Percentiles rank a stretch among this genome's conserved stretches.
phyloP scores from a whole-genome alignment of 2,113 vertebrate genomes.

The Symphodus melops region DNA sequence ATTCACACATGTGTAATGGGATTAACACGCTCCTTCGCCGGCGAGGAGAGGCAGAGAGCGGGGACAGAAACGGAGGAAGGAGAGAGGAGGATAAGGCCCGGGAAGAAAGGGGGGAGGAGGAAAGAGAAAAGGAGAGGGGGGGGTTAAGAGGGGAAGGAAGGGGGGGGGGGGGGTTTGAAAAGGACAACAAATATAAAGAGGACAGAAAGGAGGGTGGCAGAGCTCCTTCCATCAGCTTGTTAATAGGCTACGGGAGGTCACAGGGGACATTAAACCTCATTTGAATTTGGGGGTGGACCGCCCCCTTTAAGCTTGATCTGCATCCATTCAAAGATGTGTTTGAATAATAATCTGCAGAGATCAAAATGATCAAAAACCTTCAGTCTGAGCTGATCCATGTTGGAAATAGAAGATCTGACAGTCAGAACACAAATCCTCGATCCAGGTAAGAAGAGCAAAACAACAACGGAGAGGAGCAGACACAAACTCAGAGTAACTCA shows the following conservation, averaged over 20 bases:
- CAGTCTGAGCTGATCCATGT: too few relatives aligned
- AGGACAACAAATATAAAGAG: conserved; percentile 67
- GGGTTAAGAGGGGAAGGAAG: conserved; percentile 7
- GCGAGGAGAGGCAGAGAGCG: conserved; percentile 19
- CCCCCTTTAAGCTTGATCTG: conserved; percentile 9
- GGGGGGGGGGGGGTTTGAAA: conserved; percentile 32
- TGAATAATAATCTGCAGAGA: not conserved
- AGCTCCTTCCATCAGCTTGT: conserved; percentile 38
- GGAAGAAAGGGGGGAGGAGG: conserved; percentile 65
- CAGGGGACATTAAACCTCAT: conserved; percentile 44
- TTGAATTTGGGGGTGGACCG: conserved; percentile 45
- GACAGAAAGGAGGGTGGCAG: conserved; percentile 54
- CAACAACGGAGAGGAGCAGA: too few relatives aligned
- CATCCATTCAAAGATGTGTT: not conserved
- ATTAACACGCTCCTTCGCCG: conserved; percentile 72
- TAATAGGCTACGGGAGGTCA: conserved; percentile 52
- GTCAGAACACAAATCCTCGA: too few relatives aligned
- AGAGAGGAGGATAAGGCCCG: conserved; percentile 65
- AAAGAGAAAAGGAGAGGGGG: conserved; percentile 63
- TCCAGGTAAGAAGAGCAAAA: too few relatives aligned
- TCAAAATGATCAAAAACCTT: not conserved
- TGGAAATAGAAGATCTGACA: too few relatives aligned
- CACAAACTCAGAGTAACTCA: too few relatives aligned
- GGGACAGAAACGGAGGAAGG: conserved; percentile 43
- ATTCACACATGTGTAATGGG: conserved; percentile 83